A percentile compares a stretch with the other conserved stretches of the same genome.
phyloP scores from a whole-genome alignment of 2,113 vertebrate species.

The Paralichthys olivaceus region DNA sequence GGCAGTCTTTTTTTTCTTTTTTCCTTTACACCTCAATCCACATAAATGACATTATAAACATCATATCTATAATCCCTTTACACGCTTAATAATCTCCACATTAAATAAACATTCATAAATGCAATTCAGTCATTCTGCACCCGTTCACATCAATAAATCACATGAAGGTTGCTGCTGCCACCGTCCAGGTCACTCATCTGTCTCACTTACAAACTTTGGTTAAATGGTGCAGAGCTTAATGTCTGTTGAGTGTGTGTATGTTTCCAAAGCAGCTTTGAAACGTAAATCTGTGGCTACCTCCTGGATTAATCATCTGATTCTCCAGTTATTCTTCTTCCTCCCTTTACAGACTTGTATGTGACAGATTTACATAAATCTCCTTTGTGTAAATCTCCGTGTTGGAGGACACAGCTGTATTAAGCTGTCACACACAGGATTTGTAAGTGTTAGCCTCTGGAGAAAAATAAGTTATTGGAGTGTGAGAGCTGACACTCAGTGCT shows the following conservation, averaged over 20 bases:
- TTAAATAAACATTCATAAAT: neutral
- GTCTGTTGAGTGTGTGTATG: neutral
- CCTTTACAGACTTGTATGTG: neutral
- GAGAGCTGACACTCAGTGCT: conserved; percentile 7
- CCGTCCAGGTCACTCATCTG: neutral
- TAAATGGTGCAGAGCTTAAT: neutral
- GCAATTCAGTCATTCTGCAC: neutral
- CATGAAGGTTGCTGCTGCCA: neutral
- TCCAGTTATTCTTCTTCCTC: conserved; percentile 7
- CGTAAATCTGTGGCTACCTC: neutral
- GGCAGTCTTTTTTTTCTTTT: too few species aligned
- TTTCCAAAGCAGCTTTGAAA: neutral
- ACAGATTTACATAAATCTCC: conserved; percentile 5
- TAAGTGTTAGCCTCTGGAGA: neutral
- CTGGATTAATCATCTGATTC: neutral
- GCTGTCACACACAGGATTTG: conserved; percentile 25
- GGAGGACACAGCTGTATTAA: conserved; percentile 7
- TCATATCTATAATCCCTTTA: neutral
- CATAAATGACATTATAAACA: neutral
- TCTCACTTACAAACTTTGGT: neutral
- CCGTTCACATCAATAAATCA: conserved; percentile 5
- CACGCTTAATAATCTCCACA: neutral
- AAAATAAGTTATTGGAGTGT: neutral
- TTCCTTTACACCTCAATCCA: neutral
- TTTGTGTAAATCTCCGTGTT: conserved; percentile 28